Evolutionary conservation across 53 echinoderm and acorn worm species (phyloP), one percentile per base, ranked within the genome.

Genomic region (Paracentrotus lividus): DNA sequence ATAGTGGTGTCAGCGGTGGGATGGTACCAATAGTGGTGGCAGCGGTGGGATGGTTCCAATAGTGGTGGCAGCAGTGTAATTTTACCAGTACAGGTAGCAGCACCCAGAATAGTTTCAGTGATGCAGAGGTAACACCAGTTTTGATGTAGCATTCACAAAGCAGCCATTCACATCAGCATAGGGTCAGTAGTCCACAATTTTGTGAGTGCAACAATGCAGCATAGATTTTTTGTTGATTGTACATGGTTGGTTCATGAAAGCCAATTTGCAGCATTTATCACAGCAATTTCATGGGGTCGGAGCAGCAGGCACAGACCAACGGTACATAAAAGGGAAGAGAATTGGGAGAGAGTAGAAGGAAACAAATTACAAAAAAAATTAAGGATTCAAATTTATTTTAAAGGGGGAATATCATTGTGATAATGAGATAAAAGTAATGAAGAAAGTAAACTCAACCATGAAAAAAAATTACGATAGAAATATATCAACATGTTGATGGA

Each of bases 191-290:
- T 89, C 89, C 89, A 61, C 61, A 89, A 33, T 61, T 89, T 89
- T 89, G 88, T 88, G 89, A 43, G 89, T 64, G 89, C 43, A 89
- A 89, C 59, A 61, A 89, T 18, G 61, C 42, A 59, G 61, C 43
- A 57, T 18, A 49, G 51, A 27, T 65, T 60, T 53, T 89, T 89
- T 36, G 89, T 89, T 40, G 89, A 56, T 86, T 86, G n/a, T n/a
- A n/a, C n/a, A n/a, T n/a, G 86, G 54, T 86, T 86, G 86, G 86
- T 86, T 60, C 57, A 89, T 61, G 89, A 42, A 16, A 61, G 60
- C 59, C 89, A 89, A 36, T 89, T 89, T 89, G 89, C 40, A 60
- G 64, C 89, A 89, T 89, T 89, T 65, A 89, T 27, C 59, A 59
- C 61, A 89, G 89, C 89, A 42, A 65, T 89, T 59, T 61, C 47